Conservation (phyloP, 1,140 invertebrate species). For the Popillia japonica region DNA sequence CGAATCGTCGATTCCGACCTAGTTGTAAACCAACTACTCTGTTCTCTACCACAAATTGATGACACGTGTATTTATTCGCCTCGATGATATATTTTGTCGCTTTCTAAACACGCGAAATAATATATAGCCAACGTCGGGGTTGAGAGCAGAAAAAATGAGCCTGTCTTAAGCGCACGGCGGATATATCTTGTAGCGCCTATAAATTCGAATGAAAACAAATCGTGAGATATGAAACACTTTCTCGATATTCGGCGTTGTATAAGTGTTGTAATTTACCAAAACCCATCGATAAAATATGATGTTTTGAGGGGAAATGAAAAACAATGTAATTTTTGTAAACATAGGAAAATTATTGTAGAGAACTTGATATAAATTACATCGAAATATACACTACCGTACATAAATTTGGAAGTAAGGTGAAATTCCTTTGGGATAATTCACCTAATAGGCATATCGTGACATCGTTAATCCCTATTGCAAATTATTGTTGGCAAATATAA, state of each 20-base stretch:
- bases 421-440: too few species aligned
- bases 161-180: not conserved
- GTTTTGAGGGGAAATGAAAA: not conserved
- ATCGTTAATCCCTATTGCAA: too few species aligned
- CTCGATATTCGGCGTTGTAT: not conserved
- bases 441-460: too few species aligned
- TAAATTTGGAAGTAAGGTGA: too few species aligned
- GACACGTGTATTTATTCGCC: conserved; percentile 21
- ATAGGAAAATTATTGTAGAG: too few species aligned
- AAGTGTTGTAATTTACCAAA: conserved; percentile 1
- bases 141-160: not conserved
- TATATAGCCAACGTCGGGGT: conserved; percentile 4
- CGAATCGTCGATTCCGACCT: conserved; percentile 37
- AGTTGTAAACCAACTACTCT: conserved; percentile 3
- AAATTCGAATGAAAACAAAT: conserved; percentile 26
- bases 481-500: too few species aligned
- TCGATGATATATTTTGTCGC: conserved; percentile 33
- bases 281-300: not conserved
- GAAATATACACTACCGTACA: too few species aligned
- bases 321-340: too few species aligned
- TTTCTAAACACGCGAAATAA: conserved; percentile 35
- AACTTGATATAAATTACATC: too few species aligned
- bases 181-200: conserved; percentile 10
- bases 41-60: conserved; percentile 5
- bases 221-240: not conserved